Evolutionary conservation across 2,113 vertebrate species (phyloP), one percentile per base, ranked within the genome.

Genomic region (Alosa alosa): DNA sequence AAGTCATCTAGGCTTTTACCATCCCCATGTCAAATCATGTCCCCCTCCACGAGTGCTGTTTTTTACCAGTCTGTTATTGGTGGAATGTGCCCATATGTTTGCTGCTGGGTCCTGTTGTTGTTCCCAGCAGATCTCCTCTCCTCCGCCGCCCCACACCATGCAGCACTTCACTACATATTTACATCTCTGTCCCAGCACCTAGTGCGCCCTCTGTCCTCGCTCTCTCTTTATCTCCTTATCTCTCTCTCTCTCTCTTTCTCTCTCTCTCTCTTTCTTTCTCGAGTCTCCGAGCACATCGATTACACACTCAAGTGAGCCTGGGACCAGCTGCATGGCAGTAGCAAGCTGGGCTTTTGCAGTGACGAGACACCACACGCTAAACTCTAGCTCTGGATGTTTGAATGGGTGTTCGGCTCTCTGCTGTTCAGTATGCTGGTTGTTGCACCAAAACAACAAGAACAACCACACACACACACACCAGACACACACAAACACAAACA

Each of bases 251-350:
- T 49, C 82, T 55, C 81, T 84, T 60, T 39, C 64, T 88, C 41
- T 85, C 50, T 39, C 45, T 68, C 7, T 9, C 6, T 64, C 55
- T n/a, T n/a, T n/a, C n/a, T 39, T 39, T 47, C 49, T 47, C 60
- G 64, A 31, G 25, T 72, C n/a, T 83, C 82, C 22, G 86, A 85
- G 83, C 82, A 47, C 84, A 84, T 68, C 25, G 84, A 83, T 91
- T 87, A 89, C 89, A 90, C 90, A 89, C 89, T 88, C 41, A 78
- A 89, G 82, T 87, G 83, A 55, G 85, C 85, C 82, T 75, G 82
- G 50, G 82, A 84, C 75, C 85, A 86, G 68, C 52, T 88, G 75
- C n/a, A 81, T 64, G 81, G 84, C 75, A 72, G 72, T 64, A 72
- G 64, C 25, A 72, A 15, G 25, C 64, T 72, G n/a, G 9, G 25